Percentiles rank a stretch among this genome's conserved stretches.
Evolutionary conservation across 2,113 vertebrate species (phyloP).

Genomic region (Pluvialis apricaria): DNA sequence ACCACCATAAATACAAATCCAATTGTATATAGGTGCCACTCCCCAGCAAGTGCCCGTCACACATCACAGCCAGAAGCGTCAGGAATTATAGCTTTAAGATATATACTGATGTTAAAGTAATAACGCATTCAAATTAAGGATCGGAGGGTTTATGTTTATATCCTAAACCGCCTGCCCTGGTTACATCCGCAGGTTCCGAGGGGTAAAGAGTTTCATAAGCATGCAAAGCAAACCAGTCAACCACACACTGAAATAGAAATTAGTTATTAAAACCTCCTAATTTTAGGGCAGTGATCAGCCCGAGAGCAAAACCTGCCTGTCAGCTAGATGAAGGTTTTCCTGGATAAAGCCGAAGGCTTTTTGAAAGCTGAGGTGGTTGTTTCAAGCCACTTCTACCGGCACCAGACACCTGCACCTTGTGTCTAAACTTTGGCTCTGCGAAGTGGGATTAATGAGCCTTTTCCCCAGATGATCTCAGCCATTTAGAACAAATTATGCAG

Average conservation of each 20-base stretch:
- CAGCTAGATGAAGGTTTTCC: background rate
- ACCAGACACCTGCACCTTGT: background rate
- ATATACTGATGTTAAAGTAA: background rate
- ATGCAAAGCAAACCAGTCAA: background rate
- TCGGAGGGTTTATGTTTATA: accelerated
- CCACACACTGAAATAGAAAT: background rate
- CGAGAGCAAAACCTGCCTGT: background rate
- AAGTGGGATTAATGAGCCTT: background rate
- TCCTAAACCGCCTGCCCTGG: background rate
- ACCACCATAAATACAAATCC: background rate
- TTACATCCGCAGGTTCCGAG: background rate
- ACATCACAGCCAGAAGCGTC: background rate
- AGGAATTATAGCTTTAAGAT: background rate
- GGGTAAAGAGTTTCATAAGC: background rate
- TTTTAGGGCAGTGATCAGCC: background rate
- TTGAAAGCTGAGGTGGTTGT: background rate
- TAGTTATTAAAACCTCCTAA: background rate
- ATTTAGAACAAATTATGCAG: background rate
- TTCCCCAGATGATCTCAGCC: background rate
- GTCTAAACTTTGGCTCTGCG: background rate
- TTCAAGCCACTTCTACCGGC: background rate
- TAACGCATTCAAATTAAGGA: background rate
- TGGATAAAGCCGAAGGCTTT: background rate
- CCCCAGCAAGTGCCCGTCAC: background rate
- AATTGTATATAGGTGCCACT: background rate